Evolutionary conservation across 1,140 invertebrate species (phyloP), one percentile per base, ranked within the genome.

Genomic region (Bombus ignitus): DNA sequence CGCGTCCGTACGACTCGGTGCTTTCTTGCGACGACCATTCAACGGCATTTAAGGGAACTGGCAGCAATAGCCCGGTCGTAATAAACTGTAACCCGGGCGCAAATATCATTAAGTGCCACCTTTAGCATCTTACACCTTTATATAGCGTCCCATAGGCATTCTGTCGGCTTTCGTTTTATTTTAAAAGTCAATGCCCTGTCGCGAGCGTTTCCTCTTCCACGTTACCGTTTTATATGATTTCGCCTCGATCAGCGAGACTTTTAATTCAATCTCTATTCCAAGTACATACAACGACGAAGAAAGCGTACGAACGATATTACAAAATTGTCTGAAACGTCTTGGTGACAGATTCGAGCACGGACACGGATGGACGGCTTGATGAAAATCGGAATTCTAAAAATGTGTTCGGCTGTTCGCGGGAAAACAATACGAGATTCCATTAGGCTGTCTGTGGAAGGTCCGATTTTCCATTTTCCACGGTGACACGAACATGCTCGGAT

Each of bases 401-500:
- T 59, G 18, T 13, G 28, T 25, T 53, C 47, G 15, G 1, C 15
- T 22, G 18, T 53, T 2, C 47, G 47, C 47, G 35, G 13, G 74
- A 32, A 65, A 66, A 62, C 18, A 57, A 2, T 12, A 37, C 13
- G 32, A 35, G 22, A 79, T 85, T 85, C 57, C 76, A 53, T 85
- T 59, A 65, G 42, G 35, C 13, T 15, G 53, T 32, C 39, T 13
- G 47, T 18, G 77, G 6, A 57, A n/a, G 15, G 71, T 74, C 77
- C 77, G 78, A 81, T 75, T 81, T 81, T 73, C 62, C 78, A 75
- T 75, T 75, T 74, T 68, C 79, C n/a, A 65, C 73, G 72, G 18
- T 78, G 77, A 71, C 87, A 68, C 66, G 28, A 47, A 59, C 53
- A 44, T 70, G 32, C 87, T 75, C 75, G 76, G 37, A 86, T 68